Base-by-base conservation (phyloP, 2,888 invertebrate species). In the Drosophila flavopinicola region DNA sequence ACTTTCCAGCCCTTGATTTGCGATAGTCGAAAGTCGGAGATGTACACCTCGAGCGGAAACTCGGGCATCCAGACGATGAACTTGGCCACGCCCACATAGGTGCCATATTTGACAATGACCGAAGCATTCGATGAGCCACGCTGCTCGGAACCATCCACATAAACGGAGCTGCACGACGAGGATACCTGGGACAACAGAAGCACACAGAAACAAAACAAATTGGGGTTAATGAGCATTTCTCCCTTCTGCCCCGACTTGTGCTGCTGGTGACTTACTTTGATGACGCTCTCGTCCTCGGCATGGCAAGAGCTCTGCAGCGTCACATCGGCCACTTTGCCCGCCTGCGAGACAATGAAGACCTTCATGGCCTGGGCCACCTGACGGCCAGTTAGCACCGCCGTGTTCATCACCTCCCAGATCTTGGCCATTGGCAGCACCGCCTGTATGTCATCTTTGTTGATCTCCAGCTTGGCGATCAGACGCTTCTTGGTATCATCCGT, bases 21-120 rank as follows among this genome's bases (percentile, higher is more conserved):
- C 56, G 97, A 98, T 57, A 99, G 93, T 71, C 96, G 94, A 75
- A 95, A 94, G 91, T 99, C 98, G 11, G 95, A 94, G 3, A 98
- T 95, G 78, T 96, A 95, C 25, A 99, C 95, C 89, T 98, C 97
- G 57, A 99, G 92, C 0, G 98, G 97, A 87, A 97, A 95, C 90
- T 98, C 98, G 0, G 99, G 98, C 95, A 98, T 97, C 98, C 99
- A 99, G 1, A 99, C 98, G 13, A 96, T 96, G 90, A 98, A 97
- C 64, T 95, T 94, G 1, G 97, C 96, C 66, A 96, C 92, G 10
- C 97, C 97, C 20, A 95, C 96, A 91, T 96, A 96, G 1, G 97
- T 97, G 24, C 97, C 98, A 88, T 97, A 97, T 90, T 96, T 97
- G 48, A 98, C 97, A 49, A 97, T 94, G 27, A 99, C 96, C 0